Percentiles rank a stretch among this genome's conserved stretches.
Conservation (phyloP, 2,888 invertebrate genomes). For the Seladonia tumulorum region DNA sequence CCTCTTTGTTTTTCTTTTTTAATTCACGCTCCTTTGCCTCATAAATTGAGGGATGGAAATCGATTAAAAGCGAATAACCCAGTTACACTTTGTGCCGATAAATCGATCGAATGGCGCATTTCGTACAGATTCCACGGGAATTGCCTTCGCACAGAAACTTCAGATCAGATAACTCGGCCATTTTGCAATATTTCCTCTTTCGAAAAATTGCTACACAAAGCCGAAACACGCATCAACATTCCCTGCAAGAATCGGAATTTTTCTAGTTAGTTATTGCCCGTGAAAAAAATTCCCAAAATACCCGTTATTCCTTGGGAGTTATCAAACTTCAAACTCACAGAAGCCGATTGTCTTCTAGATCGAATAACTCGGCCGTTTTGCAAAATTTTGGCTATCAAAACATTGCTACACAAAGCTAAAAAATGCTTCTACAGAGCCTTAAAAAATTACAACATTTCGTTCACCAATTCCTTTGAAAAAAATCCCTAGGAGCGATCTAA, state of each 20-base stretch:
- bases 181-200: not conserved
- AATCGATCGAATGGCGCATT: constrained; percentile 48
- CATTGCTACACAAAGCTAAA: not conserved
- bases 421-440: not conserved
- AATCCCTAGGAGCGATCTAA: not conserved
- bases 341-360: not conserved
- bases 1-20: constrained; percentile 14
- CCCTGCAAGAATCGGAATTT: not conserved
- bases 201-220: not conserved
- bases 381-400: not conserved
- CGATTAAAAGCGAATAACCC: constrained; percentile 52
- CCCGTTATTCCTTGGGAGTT: not conserved
- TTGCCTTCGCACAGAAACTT: too few relatives aligned
- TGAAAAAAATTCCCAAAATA: not conserved
- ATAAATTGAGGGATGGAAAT: constrained; percentile 32
- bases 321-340: not conserved
- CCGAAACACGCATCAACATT: not conserved
- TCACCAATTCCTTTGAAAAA: not conserved
- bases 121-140: constrained; percentile 34
- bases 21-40: constrained; percentile 17
- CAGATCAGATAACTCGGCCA: not conserved
- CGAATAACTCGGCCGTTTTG: not conserved
- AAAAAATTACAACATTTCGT: not conserved
- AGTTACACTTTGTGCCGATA: constrained; percentile 43
- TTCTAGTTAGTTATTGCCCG: not conserved